These are phyloP conservation scores for Macroramphosus scolopax DNA, from an alignment of 2,797 vertebrate genomes.

Conservation along the genomic window DNA sequence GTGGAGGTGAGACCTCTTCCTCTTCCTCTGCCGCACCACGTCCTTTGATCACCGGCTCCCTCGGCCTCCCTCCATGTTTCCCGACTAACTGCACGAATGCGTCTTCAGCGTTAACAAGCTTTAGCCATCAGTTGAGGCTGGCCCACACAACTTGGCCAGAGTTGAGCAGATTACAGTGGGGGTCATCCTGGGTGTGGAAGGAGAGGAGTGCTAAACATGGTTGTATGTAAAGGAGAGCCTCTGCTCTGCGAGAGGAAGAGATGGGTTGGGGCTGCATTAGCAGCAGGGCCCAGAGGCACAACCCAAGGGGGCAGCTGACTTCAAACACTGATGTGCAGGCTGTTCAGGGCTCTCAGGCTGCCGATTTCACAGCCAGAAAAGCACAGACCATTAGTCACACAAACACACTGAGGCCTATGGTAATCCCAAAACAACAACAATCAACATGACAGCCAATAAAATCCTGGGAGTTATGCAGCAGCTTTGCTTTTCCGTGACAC, in stretches of 20 bases:
- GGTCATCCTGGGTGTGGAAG: slow-evolving; percentile 37
- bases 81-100: slow-evolving; percentile 62
- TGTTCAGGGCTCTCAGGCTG: slow-evolving; percentile 49
- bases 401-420: slow-evolving; percentile 64
- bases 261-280: slow-evolving; percentile 53
- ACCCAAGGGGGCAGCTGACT: slow-evolving; percentile 20
- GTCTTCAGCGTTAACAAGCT: slow-evolving; percentile 71
- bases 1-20: slow-evolving; percentile 13
- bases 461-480: slow-evolving; percentile 54
- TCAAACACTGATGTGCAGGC: slow-evolving; percentile 49
- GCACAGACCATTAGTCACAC: slow-evolving; percentile 71
- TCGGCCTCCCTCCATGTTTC: slow-evolving; percentile 39
- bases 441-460: slow-evolving; percentile 68
- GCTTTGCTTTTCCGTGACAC: slow-evolving; percentile 56
- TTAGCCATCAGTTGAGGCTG: slow-evolving; percentile 51
- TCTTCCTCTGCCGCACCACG: slow-evolving; percentile 11
- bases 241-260: slow-evolving; percentile 27
- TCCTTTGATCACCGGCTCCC: slow-evolving; percentile 36
- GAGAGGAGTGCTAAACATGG: slow-evolving; percentile 40
- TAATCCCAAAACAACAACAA: slow-evolving; percentile 67
- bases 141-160: slow-evolving; percentile 27
- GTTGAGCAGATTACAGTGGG: slow-evolving; percentile 28
- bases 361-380: slow-evolving; percentile 61
- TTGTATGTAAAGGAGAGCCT: slow-evolving; percentile 51
- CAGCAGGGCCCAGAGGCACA: slow-evolving; percentile 37